Evolutionary conservation across 2,797 vertebrate species (phyloP).

Genomic region (Propithecus perrieri): DNA sequence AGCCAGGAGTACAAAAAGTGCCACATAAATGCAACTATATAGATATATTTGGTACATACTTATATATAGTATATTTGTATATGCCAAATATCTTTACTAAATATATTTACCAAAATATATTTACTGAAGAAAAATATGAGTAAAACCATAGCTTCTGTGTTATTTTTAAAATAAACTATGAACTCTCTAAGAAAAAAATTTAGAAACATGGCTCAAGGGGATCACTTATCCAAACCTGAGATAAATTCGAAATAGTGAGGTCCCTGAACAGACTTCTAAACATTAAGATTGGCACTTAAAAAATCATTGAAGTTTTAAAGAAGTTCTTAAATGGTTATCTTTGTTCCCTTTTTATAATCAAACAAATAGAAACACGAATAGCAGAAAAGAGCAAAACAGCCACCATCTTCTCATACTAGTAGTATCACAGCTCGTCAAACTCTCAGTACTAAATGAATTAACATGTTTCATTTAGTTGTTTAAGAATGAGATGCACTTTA

Average conservation of each 20-base stretch:
- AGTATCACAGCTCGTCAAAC: background rate
- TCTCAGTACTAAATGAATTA: background rate
- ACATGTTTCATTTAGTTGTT: background rate
- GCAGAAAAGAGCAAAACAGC: background rate
- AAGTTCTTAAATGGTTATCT: background rate
- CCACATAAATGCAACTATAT: background rate
- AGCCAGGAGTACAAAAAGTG: background rate
- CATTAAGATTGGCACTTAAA: background rate
- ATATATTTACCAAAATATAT: background rate
- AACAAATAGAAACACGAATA: background rate
- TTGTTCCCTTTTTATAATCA: background rate
- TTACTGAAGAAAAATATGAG: background rate
- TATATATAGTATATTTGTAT: background rate
- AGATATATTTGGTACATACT: background rate
- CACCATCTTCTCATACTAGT: background rate
- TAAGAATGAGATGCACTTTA: background rate
- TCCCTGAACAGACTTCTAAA: slow-evolving; percentile 35
- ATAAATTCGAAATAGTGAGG: background rate
- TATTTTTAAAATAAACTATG: slow-evolving; percentile 14
- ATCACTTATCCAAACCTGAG: slow-evolving; percentile 37
- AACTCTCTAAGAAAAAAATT: background rate
- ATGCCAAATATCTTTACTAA: background rate
- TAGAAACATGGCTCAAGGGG: background rate
- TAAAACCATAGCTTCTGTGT: background rate
- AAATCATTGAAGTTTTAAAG: background rate